Evolutionary conservation across 2,797 vertebrate species (phyloP).

Genomic region (Manis javanica): DNA sequence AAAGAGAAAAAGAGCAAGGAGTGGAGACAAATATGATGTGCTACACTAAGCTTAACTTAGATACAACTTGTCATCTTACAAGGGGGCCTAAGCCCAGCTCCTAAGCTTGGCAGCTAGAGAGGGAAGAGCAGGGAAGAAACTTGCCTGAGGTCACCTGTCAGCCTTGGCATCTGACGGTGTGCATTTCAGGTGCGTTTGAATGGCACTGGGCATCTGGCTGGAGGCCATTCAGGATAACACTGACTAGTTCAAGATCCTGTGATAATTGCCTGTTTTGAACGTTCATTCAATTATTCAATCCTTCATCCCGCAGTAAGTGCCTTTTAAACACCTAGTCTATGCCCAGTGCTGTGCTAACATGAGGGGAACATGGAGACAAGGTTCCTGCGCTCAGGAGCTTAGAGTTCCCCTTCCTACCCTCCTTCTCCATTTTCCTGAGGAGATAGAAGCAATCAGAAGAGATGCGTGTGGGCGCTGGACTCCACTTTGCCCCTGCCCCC

Average conservation of each 20-base stretch:
- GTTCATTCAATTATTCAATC: background rate
- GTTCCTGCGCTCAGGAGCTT: background rate
- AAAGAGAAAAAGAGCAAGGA: background rate
- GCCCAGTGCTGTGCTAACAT: background rate
- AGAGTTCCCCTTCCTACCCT: background rate
- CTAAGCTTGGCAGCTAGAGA: background rate
- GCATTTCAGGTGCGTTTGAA: background rate
- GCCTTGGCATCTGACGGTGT: background rate
- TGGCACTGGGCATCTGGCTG: background rate
- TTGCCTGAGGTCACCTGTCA: background rate
- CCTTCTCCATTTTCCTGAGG: background rate
- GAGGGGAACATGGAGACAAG: background rate
- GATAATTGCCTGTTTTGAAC: background rate
- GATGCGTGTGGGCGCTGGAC: background rate
- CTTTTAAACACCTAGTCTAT: background rate
- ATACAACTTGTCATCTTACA: background rate
- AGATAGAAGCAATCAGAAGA: background rate
- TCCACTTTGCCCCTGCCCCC: background rate
- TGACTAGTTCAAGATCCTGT: background rate
- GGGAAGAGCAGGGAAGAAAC: background rate
- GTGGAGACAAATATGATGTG: background rate
- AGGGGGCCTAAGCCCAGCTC: background rate
- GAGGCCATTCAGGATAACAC: background rate
- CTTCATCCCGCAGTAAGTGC: background rate
- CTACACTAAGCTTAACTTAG: background rate